Evolutionary conservation across 2,797 vertebrate genomes (phyloP), one percentile per base, ranked within the genome.

Genomic region (Zalophus californianus): DNA sequence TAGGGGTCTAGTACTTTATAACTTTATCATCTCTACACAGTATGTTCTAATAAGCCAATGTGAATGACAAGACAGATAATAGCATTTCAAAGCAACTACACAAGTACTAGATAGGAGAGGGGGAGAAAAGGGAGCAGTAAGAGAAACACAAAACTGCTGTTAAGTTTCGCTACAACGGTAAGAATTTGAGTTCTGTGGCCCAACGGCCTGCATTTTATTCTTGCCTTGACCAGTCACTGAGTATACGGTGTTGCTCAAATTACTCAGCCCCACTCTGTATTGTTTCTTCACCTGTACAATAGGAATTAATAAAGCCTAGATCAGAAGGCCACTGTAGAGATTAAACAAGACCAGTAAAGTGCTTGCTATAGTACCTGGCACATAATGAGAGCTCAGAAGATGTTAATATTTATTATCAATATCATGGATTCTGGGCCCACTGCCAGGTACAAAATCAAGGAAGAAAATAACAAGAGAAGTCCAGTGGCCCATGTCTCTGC

Each of bases 361-460:
- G 35, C 41, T 87, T 73, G 68, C 2, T 3, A 41, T 41, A 72
- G 38, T 11, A 62, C 18, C 32, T 52, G 32, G n/a, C 2, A 13
- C 23, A 87, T 0, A 29, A 1, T 25, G 35, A 96, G 60, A 35
- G 50, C 38, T 83, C 78, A 91, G 58, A 85, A 72, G 60, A 12
- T 23, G 18, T 70, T 58, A 64, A 15, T 9, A 48, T 32, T 68
- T 52, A 90, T 85, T n/a, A 92, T 18, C 16, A 82, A 29, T 50
- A 50, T 91, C 48, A 84, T 8, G 15, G 44, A 60, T 91, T 96
- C 54, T 75, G 73, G 15, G 52, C 10, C 77, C 29, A 93, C 4
- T n/a, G 48, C 50, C 68, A 89, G 18, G 11, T 35, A 84, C 10
- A 93, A 72, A 95, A 62, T 80, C 80, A 95, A 95, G 44, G 62